phyloP scores from a whole-genome alignment of 1,140 invertebrate species.

The Drosophila parvula region DNA sequence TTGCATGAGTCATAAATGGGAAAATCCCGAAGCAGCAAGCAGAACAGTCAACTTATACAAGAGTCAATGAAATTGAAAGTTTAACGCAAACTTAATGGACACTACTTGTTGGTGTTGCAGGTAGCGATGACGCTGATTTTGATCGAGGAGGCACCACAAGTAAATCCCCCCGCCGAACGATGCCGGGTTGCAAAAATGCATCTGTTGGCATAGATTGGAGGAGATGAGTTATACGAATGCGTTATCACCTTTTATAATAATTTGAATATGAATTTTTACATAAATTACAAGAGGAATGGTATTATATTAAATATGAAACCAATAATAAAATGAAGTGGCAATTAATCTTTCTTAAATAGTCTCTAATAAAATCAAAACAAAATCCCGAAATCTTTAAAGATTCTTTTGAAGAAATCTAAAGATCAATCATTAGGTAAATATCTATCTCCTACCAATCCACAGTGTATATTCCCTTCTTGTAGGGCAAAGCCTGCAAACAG shows the following conservation, averaged over 20 bases:
- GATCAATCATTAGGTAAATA: background rate
- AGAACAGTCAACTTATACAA: slow-evolving; percentile 32
- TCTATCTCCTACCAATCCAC: background rate
- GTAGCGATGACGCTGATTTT: slow-evolving; percentile 52
- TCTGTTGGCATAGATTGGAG: slow-evolving; percentile 12
- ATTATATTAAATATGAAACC: background rate
- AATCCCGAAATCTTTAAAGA: background rate
- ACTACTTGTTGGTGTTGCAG: slow-evolving; percentile 40
- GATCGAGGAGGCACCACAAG: slow-evolving; percentile 33
- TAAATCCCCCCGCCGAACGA: slow-evolving; percentile 17
- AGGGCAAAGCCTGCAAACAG: slow-evolving; percentile 57
- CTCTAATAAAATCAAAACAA: slow-evolving; percentile 1
- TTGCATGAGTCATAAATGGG: slow-evolving; percentile 69
- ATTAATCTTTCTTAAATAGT: background rate
- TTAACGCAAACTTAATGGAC: slow-evolving; percentile 53
- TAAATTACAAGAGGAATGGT: background rate
- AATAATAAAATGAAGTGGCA: background rate
- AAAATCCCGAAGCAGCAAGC: slow-evolving; percentile 51
- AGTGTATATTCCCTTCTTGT: background rate
- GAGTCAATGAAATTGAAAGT: slow-evolving; percentile 75
- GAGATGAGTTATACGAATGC: background rate
- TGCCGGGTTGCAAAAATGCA: slow-evolving; percentile 35
- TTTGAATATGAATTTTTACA: no score
- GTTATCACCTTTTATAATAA: background rate
- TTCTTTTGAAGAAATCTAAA: no score